Evolutionary conservation across 2,797 vertebrate genomes (phyloP), one percentile per base, ranked within the genome.

Genomic region (Tangara arthus): DNA sequence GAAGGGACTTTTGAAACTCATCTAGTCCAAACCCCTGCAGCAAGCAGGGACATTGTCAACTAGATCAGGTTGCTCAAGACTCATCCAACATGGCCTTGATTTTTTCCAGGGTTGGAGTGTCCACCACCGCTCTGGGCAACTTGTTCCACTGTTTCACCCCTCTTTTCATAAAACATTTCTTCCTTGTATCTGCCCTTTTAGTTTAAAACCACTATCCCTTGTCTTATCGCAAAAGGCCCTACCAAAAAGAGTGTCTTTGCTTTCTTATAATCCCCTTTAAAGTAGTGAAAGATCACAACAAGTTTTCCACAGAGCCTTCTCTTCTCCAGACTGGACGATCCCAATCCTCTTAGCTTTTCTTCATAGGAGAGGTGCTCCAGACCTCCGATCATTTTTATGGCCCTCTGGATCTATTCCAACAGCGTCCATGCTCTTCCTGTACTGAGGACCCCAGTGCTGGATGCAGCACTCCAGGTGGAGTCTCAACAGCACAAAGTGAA

Each of bases 361-460:
- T 66, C 19, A n/a, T 0, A 53, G 55, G 8, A 60, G 14, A 49
- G 3, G 19, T 50, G 9, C 1, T 89, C 17, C n/a, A 66, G 0
- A 11, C 4, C 16, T 46, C 15, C 1, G 0, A 37, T 23, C 2
- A 47, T 47, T 27, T 68, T 15, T 17, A 3, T 42, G 23, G 3
- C 16, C 8, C 4, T 60, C 37, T 76, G 28, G 26, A 68, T 21
- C 4, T 0, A 0, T 12, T 82, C 20, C 20, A 41, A 34, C 1
- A 66, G 7, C 11, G 4, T 47, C 32, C 6, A 13, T 21, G 42
- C 50, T 47, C 39, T 65, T 82, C 19, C 3, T 1, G 0, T 50
- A 1, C 27, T 65, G 47, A 26, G 52, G 22, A 4, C 6, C 11
- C 28, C 50, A 57, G 32, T 82, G 11, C 11, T 19, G 17, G 35